Evolutionary conservation across 2,113 vertebrate species (phyloP).

Genomic region (Xenopus tropicalis): DNA sequence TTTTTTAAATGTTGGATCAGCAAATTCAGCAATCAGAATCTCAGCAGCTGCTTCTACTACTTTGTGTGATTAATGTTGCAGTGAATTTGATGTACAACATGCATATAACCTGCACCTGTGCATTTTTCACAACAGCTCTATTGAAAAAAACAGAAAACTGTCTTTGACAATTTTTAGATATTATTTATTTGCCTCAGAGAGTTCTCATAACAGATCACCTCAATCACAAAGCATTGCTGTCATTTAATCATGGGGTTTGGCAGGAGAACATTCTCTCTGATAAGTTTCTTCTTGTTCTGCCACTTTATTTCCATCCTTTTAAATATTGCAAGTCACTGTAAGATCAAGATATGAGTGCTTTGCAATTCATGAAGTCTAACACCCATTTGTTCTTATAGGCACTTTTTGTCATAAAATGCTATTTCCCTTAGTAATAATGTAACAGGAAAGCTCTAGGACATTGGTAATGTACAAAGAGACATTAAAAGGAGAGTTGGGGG

Average conservation of each 20-base stretch:
- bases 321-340: background rate
- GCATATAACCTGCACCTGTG: conserved; percentile 2
- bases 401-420: conserved; percentile 4
- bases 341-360: background rate
- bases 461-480: background rate
- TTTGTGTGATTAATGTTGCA: conserved; percentile 1
- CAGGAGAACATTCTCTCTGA: background rate
- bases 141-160: conserved; percentile 15
- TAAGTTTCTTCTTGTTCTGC: background rate
- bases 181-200: conserved; percentile 7
- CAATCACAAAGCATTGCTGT: background rate
- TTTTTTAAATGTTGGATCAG: background rate
- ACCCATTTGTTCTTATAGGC: background rate
- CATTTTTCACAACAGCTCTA: conserved; percentile 15
- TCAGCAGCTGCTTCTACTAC: background rate
- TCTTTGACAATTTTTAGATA: conserved; percentile 6
- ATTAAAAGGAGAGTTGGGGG: background rate
- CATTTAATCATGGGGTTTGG: conserved; percentile 4
- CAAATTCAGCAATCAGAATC: background rate
- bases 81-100: conserved; percentile 10
- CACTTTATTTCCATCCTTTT: background rate
- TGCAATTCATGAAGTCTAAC: conserved; percentile 5
- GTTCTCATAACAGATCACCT: background rate
- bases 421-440: background rate
- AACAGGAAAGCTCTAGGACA: background rate